Evolutionary conservation across 2,888 invertebrate species (phyloP).

Genomic region (Aelia acuminata): DNA sequence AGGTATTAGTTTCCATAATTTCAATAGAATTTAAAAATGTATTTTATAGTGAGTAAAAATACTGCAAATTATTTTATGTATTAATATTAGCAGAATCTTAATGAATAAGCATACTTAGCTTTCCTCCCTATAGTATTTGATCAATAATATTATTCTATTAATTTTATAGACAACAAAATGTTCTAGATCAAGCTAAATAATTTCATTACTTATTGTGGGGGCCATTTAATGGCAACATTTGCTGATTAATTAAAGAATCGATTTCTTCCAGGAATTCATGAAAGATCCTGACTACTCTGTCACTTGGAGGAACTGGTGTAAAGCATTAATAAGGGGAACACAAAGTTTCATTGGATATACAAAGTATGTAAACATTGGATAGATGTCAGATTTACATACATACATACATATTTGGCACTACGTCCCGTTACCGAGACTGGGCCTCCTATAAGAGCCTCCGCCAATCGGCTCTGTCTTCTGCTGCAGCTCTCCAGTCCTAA

Average conservation of each 20-base stretch:
- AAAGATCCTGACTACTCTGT: neutral
- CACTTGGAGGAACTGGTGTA: slow-evolving; percentile 49
- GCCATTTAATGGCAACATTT: neutral
- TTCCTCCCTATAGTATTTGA: neutral
- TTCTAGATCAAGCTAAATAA: neutral
- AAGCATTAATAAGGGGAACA: slow-evolving; percentile 28
- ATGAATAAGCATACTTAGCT: neutral
- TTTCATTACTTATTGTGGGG: too few species aligned
- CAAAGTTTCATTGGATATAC: slow-evolving; percentile 25
- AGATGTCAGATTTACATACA: too few species aligned
- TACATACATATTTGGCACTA: too few species aligned
- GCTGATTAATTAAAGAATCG: neutral
- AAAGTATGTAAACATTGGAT: slow-evolving; percentile 39
- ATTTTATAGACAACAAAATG: neutral
- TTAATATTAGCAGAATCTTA: too few species aligned
- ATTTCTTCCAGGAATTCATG: slow-evolving; percentile 47
- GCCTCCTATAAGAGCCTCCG: too few species aligned
- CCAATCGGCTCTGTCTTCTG: too few species aligned
- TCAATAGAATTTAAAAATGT: too few species aligned
- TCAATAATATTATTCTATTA: neutral
- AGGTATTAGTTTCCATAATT: too few species aligned
- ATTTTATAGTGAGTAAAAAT: too few species aligned
- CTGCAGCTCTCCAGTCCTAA: too few species aligned
- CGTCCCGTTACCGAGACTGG: too few species aligned
- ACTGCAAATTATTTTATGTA: too few species aligned